Base-by-base conservation (phyloP, 1,140 invertebrate genomes). In the Anoplophora glabripennis region DNA sequence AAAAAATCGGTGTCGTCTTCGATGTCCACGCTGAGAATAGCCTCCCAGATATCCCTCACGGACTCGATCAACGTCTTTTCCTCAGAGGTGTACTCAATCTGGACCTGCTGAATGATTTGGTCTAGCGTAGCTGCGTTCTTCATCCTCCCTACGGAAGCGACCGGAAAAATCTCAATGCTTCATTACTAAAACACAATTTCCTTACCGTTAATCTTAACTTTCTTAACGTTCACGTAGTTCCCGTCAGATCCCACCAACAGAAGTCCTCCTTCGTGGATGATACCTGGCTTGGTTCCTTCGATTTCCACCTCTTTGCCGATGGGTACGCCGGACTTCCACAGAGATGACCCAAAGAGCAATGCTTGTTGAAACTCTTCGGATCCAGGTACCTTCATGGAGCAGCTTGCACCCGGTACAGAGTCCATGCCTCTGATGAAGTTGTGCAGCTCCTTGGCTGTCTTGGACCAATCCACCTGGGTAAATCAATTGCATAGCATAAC, bases 361-460 rank as follows among this genome's bases (percentile, higher is more conserved):
- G 89, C 79, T 74, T 89, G 83, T 71, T 87, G 75, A 2, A 77
- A 76, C 51, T 86, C 82, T 0, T 77, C 72, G 59, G 65, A 76
- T 10, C 67, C 75, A 36, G 79, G 76, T 37, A 79, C 61, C 61
- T 82, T 76, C 1, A 97, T 77, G 0, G 78, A 73, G 0, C 89
- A 87, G 79, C 90, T 89, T 0, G 96, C 94, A 1, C 95, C 95
- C 0, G 95, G 95, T 0, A 90, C 89, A 44, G 93, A 95, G 71
- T 98, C 95, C 69, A 96, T 79, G 1, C 92, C 96, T 37, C 96
- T 79, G 57, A 99, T 93, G 69, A 97, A 98, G 77, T 99, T 92
- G 75, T 98, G 95, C 7, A 97, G 78, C 59, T 83, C 73, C 51
- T 81, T 38, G 11, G 87, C 83, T 18, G 79, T 75, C 77, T 89